These are phyloP conservation scores for Laothoe populi DNA, from an alignment of 2,888 invertebrate species.

Conservation along the genomic window DNA sequence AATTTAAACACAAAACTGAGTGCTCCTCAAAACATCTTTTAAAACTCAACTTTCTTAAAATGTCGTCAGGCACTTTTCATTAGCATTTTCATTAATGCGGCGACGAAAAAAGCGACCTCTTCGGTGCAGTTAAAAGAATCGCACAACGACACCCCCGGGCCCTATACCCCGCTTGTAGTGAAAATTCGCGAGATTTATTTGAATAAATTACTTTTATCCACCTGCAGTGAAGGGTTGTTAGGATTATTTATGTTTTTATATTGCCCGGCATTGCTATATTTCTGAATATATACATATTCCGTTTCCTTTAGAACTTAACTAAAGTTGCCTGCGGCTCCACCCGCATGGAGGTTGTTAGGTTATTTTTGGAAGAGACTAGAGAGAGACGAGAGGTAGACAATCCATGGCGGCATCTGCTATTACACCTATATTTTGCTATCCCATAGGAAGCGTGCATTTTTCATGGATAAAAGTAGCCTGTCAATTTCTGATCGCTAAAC, in stretches of 20 bases:
- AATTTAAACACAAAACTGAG: not conserved
- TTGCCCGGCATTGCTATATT: constrained; percentile 39
- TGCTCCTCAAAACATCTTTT: not conserved
- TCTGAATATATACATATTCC: constrained; percentile 25
- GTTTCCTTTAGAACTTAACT: not conserved
- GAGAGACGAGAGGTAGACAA: no score
- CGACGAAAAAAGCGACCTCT: constrained; percentile 63
- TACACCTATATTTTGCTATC: no score
- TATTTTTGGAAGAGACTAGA: no score
- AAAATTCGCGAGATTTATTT: constrained; percentile 79
- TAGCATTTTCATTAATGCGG: constrained; percentile 71
- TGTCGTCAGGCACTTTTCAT: constrained; percentile 53
- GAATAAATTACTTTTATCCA: constrained; percentile 81
- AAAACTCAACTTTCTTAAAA: constrained; percentile 26
- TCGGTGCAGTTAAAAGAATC: constrained; percentile 75
- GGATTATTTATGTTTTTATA: constrained; percentile 66
- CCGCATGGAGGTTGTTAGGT: no score
- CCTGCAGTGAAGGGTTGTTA: constrained; percentile 82
- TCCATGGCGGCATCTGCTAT: no score
- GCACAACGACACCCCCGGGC: constrained; percentile 74
- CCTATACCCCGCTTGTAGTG: constrained; percentile 58
- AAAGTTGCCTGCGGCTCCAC: no score
- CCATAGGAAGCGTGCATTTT: no score
- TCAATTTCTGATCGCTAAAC: no score
- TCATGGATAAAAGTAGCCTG: no score